Evolutionary conservation across 2,797 vertebrate genomes (phyloP), one percentile per base, ranked within the genome.

Genomic region (Phoebastria nigripes): DNA sequence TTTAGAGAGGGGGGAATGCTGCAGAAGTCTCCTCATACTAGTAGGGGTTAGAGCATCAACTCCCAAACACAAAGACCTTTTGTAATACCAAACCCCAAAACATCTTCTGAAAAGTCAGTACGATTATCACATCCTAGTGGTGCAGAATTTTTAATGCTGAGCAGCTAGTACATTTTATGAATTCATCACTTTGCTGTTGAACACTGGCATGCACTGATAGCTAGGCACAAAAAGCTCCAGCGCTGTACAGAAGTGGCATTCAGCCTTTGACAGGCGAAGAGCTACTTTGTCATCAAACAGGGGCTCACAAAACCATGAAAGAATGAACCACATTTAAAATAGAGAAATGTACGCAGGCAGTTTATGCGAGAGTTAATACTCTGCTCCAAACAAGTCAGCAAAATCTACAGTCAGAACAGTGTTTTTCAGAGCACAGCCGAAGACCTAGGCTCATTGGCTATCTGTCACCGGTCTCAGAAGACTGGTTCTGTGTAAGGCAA

Each of bases 181-280:
- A 96, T 97, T 96, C 94, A 96, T 97, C 94, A 96, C 92, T 97
- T 94, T 94, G 74, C 95, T 89, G 94, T 96, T 94, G 93, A 97
- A 96, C 93, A 96, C 92, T 95, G 95, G 95, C 93, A 95, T 87
- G 95, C 95, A 95, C 96, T 96, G 96, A 97, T 97, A 97, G 96
- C 93, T 69, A 96, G 92, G 89, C 94, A 96, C 91, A 97, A 95
- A 95, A 91, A 96, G 93, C 93, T 92, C 92, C 87, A 91, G 95
- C 51, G 7, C 90, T 69, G 89, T 93, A 96, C 95, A 96, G 94
- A 97, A 94, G 96, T 96, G 96, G 96, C 95, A 97, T 96, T 96
- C 96, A 95, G 96, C 94, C 94, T 96, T 91, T 94, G 95, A 96
- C 95, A 94, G 92, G 92, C 61, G 35, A 93, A 91, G 96, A 96